Base-by-base conservation (phyloP, 2,888 invertebrate genomes). In the Neuroscelio doddi region DNA sequence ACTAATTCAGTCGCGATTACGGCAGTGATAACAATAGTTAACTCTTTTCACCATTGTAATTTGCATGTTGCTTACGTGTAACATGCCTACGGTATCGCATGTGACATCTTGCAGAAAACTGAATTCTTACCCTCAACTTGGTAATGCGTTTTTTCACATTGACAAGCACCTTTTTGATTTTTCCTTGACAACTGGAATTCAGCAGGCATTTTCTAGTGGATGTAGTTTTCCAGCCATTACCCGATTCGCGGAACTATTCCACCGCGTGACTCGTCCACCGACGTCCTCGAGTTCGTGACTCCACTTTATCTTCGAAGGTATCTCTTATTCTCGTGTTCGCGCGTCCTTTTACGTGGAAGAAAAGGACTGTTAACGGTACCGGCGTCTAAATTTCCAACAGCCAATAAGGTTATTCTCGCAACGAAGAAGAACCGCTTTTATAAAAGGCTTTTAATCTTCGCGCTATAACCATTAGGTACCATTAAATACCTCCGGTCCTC, bases 371-470 rank as follows among this genome's bases (percentile, higher is more conserved):
- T 75, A 77, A 77, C 76, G 76, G 76, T 71, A 76, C 61, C 66
- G 29, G 74, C 72, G 74, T 77, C 76, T 75, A 77, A 76, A 75
- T 72, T 70, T 72, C 75, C 69, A 73, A 71, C 70, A 63, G 63
- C 67, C 64, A 71, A 73, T 68, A 74, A 69, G 69, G 72, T 68
- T 69, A 71, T 73, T 70, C 76, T 67, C 66, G 69, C 68, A 69
- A 64, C 67, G 72, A 72, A 73, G 70, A 68, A 70, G 69, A 70
- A 63, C 69, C 70, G 73, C 59, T 53, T 59, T 63, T 56, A 63
- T 56, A 67, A 68, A 67, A 52, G 62, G 64, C 65, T 72, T 67
- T 72, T 69, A 72, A 71, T 72, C 73, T 64, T 69, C 62, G 57
- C 72, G 69, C 74, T 64, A 68, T 71, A 72, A 69, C 73, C 71